Evolutionary conservation across 2,888 invertebrate genomes (phyloP), one percentile per base, ranked within the genome.

Genomic region (Xiphydria camelus): DNA sequence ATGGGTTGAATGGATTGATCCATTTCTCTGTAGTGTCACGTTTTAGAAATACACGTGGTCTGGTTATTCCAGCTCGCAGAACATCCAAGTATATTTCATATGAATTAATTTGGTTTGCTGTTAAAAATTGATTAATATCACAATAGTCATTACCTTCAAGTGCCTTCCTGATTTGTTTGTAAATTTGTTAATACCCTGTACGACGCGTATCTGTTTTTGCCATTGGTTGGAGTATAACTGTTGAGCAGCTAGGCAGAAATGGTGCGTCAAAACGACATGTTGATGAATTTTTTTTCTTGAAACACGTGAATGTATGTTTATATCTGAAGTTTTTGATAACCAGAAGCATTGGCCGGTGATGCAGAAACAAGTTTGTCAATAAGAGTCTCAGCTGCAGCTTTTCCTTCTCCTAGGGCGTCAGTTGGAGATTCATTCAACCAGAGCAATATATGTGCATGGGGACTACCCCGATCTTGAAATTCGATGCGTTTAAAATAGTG

Each of bases 401-500:
- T 31, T 9, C 15, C 15, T 9, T 12, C 12, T 7, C 7, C 7
- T 14, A 31, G 10, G 9, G 10, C 6, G 12, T 14, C 22, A 14
- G 33, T 21, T 4, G 70, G 70, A 36, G 59, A 72, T 34, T 69
- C 21, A 29, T 70, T 49, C 15, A 73, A 55, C 73, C 72, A 74
- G 51, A 71, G 2, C 22, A 73, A 59, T n/a, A 69, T 66, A 19
- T 71, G 71, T 17, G 69, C 70, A 45, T 64, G 65, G 0, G 72
- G 70, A 40, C 70, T 71, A 53, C 68, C 72, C 47, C 60, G 51
- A 56, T 70, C 63, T 40, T 69, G 68, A 37, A 73, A 55, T 37
- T 55, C 51, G 9, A 54, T 49, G n/a, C 53, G 21, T 23, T 47
- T 46, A 42, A 51, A 54, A 38, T 45, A 57, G 26, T 59, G 36